Evolutionary conservation across 2,113 vertebrate species (phyloP).

Genomic region (Eleginops maclovinus): DNA sequence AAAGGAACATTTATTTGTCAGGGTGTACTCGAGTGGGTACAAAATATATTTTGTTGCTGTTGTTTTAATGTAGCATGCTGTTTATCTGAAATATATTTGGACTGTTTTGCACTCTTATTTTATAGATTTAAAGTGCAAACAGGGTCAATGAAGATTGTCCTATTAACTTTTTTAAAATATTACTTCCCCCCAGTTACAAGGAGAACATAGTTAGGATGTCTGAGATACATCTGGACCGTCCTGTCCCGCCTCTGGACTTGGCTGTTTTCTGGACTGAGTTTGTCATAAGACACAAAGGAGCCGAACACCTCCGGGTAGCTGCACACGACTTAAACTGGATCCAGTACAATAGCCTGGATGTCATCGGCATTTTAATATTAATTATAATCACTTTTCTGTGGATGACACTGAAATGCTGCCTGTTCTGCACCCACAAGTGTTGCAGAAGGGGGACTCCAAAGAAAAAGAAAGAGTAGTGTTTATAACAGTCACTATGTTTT

Average conservation of each 20-base stretch:
- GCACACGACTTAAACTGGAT: slow-evolving; percentile 94
- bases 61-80: neutral
- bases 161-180: neutral
- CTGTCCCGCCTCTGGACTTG: slow-evolving; percentile 88
- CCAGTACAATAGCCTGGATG: slow-evolving; percentile 93
- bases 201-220: slow-evolving; percentile 89
- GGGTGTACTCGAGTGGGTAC: too few relatives aligned
- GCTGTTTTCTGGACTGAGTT: slow-evolving; percentile 95
- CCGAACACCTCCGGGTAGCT: slow-evolving; percentile 87
- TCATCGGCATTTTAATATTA: slow-evolving; percentile 84
- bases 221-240: slow-evolving; percentile 89
- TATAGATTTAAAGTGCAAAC: neutral
- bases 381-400: slow-evolving; percentile 73
- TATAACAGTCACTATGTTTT: neutral
- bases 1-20: neutral
- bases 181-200: slow-evolving; percentile 86
- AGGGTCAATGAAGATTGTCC: neutral
- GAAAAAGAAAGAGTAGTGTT: slow-evolving; percentile 74
- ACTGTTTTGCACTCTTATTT: neutral
- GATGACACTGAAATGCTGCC: slow-evolving; percentile 84
- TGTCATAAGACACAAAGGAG: slow-evolving; percentile 93
- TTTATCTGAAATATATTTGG: neutral
- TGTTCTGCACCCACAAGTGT: slow-evolving; percentile 80
- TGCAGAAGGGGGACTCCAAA: slow-evolving; percentile 59
- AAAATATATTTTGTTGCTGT: neutral